A percentile compares a stretch with the other conserved stretches of the same genome.
These are phyloP conservation scores for Drosophila erecta DNA, from an alignment of 1,140 invertebrate genomes.

Conservation along the genomic window DNA sequence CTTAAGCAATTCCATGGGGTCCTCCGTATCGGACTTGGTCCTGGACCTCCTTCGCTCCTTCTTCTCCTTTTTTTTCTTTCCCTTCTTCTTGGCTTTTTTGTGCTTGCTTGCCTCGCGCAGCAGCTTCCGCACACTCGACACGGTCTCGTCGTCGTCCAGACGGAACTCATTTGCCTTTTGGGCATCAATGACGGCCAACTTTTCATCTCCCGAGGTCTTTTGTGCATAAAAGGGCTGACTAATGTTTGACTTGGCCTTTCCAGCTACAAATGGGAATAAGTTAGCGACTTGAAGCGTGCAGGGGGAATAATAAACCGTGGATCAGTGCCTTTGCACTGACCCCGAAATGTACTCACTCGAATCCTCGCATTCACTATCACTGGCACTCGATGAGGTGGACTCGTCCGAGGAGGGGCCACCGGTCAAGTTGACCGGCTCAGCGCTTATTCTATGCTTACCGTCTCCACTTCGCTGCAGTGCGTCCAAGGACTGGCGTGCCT, in stretches of 20 bases:
- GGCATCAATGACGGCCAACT: slow-evolving; percentile 55
- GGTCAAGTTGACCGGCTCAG: slow-evolving; percentile 30
- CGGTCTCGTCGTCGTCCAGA: slow-evolving; percentile 92
- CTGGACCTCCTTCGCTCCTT: slow-evolving; percentile 87
- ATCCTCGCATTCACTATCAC: slow-evolving; percentile 50
- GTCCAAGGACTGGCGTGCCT: slow-evolving; percentile 92
- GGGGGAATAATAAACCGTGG: too few species aligned
- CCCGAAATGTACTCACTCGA: slow-evolving; percentile 45
- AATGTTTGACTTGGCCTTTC: slow-evolving; percentile 68
- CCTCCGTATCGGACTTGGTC: slow-evolving; percentile 83
- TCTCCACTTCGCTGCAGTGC: slow-evolving; percentile 56
- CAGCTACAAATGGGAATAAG: slow-evolving; percentile 25
- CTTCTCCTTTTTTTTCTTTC: slow-evolving; percentile 86
- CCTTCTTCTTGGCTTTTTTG: slow-evolving; percentile 90
- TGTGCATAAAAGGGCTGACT: slow-evolving; percentile 85
- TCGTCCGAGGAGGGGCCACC: slow-evolving; percentile 51
- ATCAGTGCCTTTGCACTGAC: slow-evolving; percentile 1
- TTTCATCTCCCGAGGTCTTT: slow-evolving; percentile 80
- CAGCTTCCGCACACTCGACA: slow-evolving; percentile 92
- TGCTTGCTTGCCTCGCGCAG: slow-evolving; percentile 92
- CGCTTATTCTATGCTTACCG: slow-evolving; percentile 11
- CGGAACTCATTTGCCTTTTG: slow-evolving; percentile 84
- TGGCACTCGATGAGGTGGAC: slow-evolving; percentile 59
- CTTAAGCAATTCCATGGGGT: slow-evolving; percentile 61
- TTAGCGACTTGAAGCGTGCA: not conserved